phyloP scores from a whole-genome alignment of 2,888 invertebrate species.

The Thysanoteuthis rhombus region DNA sequence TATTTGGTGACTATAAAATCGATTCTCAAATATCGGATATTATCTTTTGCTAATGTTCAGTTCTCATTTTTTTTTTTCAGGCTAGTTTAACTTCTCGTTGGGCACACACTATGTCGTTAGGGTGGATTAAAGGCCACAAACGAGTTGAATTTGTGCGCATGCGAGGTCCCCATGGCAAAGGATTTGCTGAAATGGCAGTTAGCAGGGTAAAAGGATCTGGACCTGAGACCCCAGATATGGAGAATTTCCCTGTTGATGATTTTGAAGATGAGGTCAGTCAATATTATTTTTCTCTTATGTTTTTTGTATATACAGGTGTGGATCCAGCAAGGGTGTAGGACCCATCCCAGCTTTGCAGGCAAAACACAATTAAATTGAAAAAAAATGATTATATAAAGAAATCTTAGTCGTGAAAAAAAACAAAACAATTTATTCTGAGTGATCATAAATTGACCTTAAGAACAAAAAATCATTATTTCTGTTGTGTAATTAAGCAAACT shows the following conservation, averaged over 20 bases:
- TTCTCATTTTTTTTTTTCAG: conserved; percentile 71
- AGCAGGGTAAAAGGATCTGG: conserved; percentile 76
- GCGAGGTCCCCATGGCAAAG: conserved; percentile 96
- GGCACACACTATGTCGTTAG: conserved; percentile 95
- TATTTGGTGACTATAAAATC: not conserved
- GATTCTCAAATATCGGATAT: not conserved
- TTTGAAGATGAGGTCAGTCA: conserved; percentile 51
- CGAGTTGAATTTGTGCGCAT: conserved; percentile 97
- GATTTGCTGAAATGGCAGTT: conserved; percentile 91
- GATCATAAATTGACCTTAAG: too few relatives aligned
- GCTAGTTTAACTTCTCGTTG: conserved; percentile 92
- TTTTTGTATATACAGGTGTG: too few relatives aligned
- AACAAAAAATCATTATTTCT: too few relatives aligned
- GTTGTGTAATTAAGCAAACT: too few relatives aligned
- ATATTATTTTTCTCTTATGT: not conserved
- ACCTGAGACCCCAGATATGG: conserved; percentile 88
- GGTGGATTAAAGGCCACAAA: conserved; percentile 73
- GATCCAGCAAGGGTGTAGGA: too few relatives aligned
- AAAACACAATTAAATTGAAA: too few relatives aligned
- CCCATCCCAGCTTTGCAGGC: too few relatives aligned
- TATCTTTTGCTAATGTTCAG: not conserved
- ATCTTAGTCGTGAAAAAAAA: too few relatives aligned
- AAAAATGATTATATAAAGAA: too few relatives aligned
- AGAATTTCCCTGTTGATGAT: conserved; percentile 61
- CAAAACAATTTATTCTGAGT: too few relatives aligned